Evolutionary conservation across 2,888 invertebrate genomes (phyloP).

Genomic region (Pedicia rivosa): DNA sequence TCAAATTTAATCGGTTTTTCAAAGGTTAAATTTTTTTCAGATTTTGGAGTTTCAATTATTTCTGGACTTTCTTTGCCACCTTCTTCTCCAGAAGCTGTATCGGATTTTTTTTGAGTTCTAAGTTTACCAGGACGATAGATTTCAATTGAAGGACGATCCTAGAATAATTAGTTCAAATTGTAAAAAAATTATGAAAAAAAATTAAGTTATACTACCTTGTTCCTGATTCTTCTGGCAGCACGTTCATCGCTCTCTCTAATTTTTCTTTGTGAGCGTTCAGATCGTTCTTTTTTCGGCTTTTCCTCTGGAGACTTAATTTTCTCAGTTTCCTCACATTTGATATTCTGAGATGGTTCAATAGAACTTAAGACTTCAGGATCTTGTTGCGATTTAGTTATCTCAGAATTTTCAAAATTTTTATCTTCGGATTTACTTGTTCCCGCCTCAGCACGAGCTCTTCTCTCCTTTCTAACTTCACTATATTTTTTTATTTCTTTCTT

Average conservation of each 20-base stretch:
- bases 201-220: conserved; percentile 5
- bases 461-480: conserved; percentile 17
- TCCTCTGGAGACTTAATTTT: not conserved
- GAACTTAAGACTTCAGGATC: not conserved
- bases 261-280: not conserved
- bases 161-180: conserved; percentile 8
- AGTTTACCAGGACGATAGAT: conserved; percentile 73
- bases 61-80: conserved; percentile 3
- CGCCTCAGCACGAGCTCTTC: not conserved
- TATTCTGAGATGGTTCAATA: not conserved
- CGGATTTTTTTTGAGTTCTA: conserved; percentile 21
- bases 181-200: not conserved
- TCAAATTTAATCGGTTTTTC: not conserved
- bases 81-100: conserved; percentile 12
- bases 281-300: conserved; percentile 9
- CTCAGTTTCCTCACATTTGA: not conserved
- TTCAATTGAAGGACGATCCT: conserved; percentile 80
- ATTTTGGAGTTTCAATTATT: too few relatives aligned
- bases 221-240: conserved; percentile 11
- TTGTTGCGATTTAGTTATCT: not conserved
- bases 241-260: conserved; percentile 7
- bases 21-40: too few relatives aligned
- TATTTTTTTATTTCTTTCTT: conserved; percentile 17
- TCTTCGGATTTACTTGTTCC: not conserved
- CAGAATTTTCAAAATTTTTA: too few relatives aligned